Conservation (phyloP, 2,113 vertebrate genomes). For the Daboia siamensis region DNA sequence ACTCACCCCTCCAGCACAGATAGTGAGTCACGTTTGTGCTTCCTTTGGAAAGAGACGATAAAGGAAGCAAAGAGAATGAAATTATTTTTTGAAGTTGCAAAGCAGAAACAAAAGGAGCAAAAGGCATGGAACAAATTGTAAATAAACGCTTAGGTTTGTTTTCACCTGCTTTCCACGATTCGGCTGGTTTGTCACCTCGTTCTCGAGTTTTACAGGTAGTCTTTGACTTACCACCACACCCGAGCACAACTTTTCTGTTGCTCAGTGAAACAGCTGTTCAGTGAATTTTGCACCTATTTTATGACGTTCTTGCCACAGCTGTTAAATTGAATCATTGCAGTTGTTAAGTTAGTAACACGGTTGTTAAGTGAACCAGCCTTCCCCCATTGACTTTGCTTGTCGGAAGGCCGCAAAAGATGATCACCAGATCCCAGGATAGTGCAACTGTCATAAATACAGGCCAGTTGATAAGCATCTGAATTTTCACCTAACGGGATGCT, state of each 20-base stretch:
- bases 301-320: background rate
- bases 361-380: background rate
- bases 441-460: background rate
- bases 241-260: background rate
- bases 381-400: background rate
- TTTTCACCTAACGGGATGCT: too few relatives aligned
- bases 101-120: background rate
- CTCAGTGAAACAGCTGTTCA: background rate
- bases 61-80: constrained; percentile 22
- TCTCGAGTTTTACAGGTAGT: background rate
- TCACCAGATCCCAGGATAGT: background rate
- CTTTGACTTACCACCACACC: background rate
- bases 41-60: background rate
- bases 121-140: background rate
- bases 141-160: background rate
- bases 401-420: accelerated
- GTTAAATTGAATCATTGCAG: background rate
- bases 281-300: background rate
- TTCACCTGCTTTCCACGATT: background rate
- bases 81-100: background rate
- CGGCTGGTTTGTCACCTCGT: background rate
- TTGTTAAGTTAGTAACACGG: background rate
- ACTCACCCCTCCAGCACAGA: constrained; percentile 13
- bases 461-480: too few relatives aligned
- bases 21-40: constrained; percentile 47